A percentile compares a stretch with the other conserved stretches of the same genome.
These are phyloP conservation scores for Loris lydekkerianus DNA, from an alignment of 2,797 vertebrate genomes.

Conservation along the genomic window DNA sequence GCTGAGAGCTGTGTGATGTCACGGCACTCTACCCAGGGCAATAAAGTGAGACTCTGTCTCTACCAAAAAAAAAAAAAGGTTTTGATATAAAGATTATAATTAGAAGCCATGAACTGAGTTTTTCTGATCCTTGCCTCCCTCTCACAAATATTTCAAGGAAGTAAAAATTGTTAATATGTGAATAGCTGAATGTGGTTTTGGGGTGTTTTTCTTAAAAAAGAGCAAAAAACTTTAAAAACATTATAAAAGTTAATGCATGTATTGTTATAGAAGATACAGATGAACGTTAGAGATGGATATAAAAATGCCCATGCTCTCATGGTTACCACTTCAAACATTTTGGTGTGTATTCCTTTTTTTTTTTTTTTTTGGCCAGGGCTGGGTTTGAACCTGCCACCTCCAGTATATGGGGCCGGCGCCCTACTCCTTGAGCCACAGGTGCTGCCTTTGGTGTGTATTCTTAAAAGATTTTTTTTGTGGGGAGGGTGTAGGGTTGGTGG, in stretches of 20 bases:
- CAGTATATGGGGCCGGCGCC: no score
- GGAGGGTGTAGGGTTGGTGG: not conserved
- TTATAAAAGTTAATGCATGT: not conserved
- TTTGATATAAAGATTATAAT: conserved; percentile 11
- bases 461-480: not conserved
- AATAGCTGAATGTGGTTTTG: conserved; percentile 31
- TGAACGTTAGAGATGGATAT: not conserved
- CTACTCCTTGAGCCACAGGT: no score
- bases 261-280: conserved; percentile 5
- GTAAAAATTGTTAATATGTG: not conserved
- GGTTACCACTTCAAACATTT: conserved; percentile 2
- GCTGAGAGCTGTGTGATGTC: no score
- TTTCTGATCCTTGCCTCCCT: not conserved
- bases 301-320: not conserved
- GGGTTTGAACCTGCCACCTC: no score
- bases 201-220: conserved; percentile 15
- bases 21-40: no score
- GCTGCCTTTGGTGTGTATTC: not conserved
- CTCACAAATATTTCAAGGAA: not conserved
- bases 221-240: not conserved
- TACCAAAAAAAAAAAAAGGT: not conserved
- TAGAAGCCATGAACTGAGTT: conserved; percentile 15
- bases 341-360: not conserved
- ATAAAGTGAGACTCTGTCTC: no score
- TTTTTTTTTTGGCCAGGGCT: no score